phyloP scores from a whole-genome alignment of 53 echinoderm and acorn worm genomes.

The Zoroaster sp. region DNA sequence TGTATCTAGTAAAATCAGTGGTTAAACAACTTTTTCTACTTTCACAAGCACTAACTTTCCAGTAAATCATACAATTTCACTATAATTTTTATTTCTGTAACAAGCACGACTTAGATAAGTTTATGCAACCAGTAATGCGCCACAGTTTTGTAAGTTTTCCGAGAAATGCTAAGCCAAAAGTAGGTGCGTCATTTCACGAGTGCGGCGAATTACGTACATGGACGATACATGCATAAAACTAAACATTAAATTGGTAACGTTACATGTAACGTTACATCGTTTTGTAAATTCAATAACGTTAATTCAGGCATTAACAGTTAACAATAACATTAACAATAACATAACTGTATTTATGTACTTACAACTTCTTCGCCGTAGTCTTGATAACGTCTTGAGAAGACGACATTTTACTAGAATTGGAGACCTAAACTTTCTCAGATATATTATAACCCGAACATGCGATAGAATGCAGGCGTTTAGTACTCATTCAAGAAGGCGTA shows the following conservation, averaged over 20 bases:
- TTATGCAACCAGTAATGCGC: no score
- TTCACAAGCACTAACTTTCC: no score
- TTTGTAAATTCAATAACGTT: not conserved
- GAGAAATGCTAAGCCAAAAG: no score
- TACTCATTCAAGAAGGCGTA: not conserved
- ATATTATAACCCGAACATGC: not conserved
- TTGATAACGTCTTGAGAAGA: slow-evolving; percentile 95
- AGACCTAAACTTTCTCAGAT: not conserved
- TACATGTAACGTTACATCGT: not conserved
- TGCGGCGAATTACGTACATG: not conserved
- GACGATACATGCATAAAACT: not conserved
- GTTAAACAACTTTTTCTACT: no score
- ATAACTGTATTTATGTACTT: slow-evolving; percentile 10
- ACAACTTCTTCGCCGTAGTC: slow-evolving; percentile 94
- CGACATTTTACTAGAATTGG: slow-evolving; percentile 57
- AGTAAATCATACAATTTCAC: no score
- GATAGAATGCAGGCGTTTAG: not conserved
- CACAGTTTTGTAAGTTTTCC: no score
- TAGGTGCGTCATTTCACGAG: not conserved
- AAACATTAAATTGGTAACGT: not conserved
- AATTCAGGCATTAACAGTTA: not conserved
- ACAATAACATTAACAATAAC: not conserved
- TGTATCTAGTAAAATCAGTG: no score
- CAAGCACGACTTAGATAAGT: no score
- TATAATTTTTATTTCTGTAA: no score